Percentiles rank a stretch among this genome's conserved stretches.
Conservation (phyloP, 35 echinoderm and acorn worm genomes). For the Patiria miniata region DNA sequence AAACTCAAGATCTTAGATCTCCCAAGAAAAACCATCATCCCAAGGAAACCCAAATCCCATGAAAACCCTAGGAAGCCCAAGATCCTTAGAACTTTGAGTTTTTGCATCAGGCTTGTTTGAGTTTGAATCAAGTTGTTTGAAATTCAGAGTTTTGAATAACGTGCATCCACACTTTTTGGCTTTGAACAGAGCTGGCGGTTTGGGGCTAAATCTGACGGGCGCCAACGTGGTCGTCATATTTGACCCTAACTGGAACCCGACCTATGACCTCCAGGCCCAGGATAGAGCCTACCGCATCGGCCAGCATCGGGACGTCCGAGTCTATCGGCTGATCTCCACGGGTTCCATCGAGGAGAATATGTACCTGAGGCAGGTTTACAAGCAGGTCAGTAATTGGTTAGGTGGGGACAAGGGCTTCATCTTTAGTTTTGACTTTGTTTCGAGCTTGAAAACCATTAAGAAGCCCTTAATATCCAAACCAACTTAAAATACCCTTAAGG, state of each 20-base stretch:
- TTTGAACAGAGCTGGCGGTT: conserved; percentile 77
- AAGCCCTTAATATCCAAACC: too few relatives aligned
- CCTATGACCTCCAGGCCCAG: conserved; percentile 91
- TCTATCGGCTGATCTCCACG: conserved; percentile 81
- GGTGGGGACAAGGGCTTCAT: too few relatives aligned
- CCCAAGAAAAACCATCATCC: too few relatives aligned
- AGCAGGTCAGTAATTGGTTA: conserved; percentile 68
- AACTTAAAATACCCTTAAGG: too few relatives aligned
- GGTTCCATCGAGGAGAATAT: conserved; percentile 97
- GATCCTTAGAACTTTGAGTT: too few relatives aligned
- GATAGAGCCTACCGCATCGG: conserved; percentile 95
- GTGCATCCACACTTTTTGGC: neutral
- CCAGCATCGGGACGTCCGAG: conserved; percentile 92
- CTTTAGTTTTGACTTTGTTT: neutral
- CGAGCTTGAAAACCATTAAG: neutral
- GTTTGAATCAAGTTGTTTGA: too few relatives aligned
- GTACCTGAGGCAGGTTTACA: conserved; percentile 92
- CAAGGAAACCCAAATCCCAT: too few relatives aligned
- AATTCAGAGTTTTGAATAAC: neutral
- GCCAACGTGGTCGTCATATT: conserved; percentile 94
- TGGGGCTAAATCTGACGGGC: conserved; percentile 92
- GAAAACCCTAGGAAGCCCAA: too few relatives aligned
- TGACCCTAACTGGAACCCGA: conserved; percentile 97
- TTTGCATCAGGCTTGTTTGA: too few relatives aligned
- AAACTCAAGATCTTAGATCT: too few relatives aligned